These are phyloP conservation scores for Perithous albicinctus DNA, from an alignment of 2,888 invertebrate genomes.

Conservation along the genomic window DNA sequence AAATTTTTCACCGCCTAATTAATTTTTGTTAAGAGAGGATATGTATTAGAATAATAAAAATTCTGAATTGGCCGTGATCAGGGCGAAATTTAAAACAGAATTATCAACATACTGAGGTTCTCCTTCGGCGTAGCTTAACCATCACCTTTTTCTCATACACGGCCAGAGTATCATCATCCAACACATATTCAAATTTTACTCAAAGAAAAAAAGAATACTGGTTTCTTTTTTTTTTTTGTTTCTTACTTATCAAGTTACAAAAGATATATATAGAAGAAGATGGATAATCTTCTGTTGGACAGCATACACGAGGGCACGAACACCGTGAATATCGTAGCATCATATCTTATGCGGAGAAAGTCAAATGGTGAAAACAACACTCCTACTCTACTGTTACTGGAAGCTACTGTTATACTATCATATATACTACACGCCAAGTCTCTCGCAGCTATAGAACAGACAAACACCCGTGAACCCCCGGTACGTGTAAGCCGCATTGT, in stretches of 20 bases:
- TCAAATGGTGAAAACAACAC: conserved; percentile 5
- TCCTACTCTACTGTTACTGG: not conserved
- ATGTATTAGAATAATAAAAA: no score
- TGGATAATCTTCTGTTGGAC: not conserved
- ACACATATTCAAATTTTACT: no score
- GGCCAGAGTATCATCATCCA: no score
- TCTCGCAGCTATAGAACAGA: conserved; percentile 13
- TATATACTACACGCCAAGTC: conserved; percentile 7
- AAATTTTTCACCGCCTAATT: no score
- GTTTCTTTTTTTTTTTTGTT: not conserved
- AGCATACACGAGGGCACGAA: not conserved
- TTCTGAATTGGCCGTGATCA: no score
- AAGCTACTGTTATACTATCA: not conserved
- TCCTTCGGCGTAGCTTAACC: no score
- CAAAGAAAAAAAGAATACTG: no score
- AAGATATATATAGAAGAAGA: not conserved
- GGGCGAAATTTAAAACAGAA: no score
- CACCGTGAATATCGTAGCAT: not conserved
- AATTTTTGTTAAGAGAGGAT: no score
- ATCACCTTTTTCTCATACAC: no score
- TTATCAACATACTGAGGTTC: no score
- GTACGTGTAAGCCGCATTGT: conserved; percentile 42
- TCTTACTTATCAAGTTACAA: not conserved
- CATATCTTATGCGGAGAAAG: conserved; percentile 1
- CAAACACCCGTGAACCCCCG: conserved; percentile 16